phyloP scores from a whole-genome alignment of 1,140 invertebrate genomes.

The Heliconius melpomene region DNA sequence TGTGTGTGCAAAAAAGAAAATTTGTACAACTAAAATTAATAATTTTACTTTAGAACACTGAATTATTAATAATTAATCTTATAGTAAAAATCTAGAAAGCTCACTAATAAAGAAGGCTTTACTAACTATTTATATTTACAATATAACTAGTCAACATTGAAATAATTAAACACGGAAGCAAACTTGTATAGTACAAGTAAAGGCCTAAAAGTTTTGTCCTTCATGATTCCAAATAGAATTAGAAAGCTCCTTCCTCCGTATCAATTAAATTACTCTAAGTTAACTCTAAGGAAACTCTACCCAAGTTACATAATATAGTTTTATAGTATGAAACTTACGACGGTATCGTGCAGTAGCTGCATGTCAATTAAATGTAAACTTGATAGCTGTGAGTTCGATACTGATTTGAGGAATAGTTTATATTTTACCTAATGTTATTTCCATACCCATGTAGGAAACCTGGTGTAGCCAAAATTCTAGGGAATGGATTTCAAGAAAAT shows the following conservation, averaged over 20 bases:
- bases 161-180: neutral
- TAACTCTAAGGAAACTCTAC: neutral
- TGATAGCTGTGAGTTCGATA: neutral
- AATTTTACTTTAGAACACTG: no score
- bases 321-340: neutral
- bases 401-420: neutral
- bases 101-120: neutral
- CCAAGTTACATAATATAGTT: neutral
- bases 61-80: no score
- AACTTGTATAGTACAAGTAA: neutral
- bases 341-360: neutral
- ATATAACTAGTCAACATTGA: neutral
- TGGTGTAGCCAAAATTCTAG: neutral
- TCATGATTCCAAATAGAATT: constrained; percentile 6
- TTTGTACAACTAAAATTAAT: no score
- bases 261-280: constrained; percentile 5
- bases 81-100: no score
- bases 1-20: no score
- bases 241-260: neutral
- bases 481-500: no score
- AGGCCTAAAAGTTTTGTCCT: constrained; percentile 12
- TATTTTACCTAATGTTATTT: neutral
- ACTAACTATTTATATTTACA: neutral
- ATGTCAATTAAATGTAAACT: neutral
- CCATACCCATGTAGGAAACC: neutral